Conservation (phyloP, 2,797 vertebrate species). For the Glyptemys insculpta region DNA sequence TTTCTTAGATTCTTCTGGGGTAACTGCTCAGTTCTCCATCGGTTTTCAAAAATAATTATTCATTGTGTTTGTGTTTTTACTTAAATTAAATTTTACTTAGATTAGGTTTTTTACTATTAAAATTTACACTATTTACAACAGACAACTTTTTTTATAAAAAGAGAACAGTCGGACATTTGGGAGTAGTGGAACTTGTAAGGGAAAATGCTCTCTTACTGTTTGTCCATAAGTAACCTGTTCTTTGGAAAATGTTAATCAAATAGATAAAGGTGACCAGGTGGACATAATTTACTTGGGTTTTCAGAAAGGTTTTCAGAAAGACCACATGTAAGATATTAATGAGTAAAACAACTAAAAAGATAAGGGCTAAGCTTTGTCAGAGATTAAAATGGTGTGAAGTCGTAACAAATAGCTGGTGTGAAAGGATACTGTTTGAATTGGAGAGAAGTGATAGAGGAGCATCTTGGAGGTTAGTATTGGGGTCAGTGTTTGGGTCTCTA, state of each 20-base stretch:
- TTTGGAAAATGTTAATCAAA: slow-evolving; percentile 10
- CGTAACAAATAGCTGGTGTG: slow-evolving; percentile 16
- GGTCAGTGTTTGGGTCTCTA: background rate
- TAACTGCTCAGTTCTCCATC: slow-evolving; percentile 35
- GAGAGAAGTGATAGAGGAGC: slow-evolving; percentile 16
- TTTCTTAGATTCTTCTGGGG: background rate
- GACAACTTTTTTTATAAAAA: background rate
- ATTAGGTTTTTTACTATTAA: background rate
- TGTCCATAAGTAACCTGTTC: background rate
- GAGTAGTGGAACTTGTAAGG: background rate
- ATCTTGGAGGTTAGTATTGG: background rate
- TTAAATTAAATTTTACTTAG: too few species aligned
- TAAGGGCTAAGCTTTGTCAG: slow-evolving; percentile 13
- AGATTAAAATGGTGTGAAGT: slow-evolving; percentile 20
- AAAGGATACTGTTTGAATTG: background rate
- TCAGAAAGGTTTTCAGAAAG: slow-evolving; percentile 46
- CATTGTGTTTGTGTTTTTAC: background rate
- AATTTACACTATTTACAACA: background rate
- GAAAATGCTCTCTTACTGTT: background rate
- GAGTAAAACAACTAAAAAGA: background rate
- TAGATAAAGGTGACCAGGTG: background rate
- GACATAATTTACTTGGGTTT: slow-evolving; percentile 17
- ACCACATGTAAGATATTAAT: background rate
- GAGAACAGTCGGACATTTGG: background rate
- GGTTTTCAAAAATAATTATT: background rate